Evolutionary conservation across 2,888 invertebrate genomes (phyloP).

Genomic region (Coleophora flavipennella): DNA sequence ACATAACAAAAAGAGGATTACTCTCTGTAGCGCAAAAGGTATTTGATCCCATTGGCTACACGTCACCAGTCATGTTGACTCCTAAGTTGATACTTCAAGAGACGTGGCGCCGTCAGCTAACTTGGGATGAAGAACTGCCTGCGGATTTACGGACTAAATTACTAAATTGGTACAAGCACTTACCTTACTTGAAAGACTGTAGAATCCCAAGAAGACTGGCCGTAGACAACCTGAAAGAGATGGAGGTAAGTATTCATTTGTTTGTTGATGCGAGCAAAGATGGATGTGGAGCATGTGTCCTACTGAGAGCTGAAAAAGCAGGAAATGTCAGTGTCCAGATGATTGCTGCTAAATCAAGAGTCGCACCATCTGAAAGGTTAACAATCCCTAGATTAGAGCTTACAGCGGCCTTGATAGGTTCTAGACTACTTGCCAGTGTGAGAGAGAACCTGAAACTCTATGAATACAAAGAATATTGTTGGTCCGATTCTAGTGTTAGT

Average conservation of each 20-base stretch:
- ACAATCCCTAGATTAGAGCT: conserved; percentile 9
- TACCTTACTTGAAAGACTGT: conserved; percentile 1
- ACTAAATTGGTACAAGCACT: neutral
- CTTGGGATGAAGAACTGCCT: too few relatives aligned
- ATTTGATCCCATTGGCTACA: neutral
- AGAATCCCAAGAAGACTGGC: conserved; percentile 1
- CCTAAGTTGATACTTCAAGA: neutral
- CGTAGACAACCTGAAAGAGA: neutral
- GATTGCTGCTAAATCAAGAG: conserved; percentile 2
- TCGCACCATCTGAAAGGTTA: conserved; percentile 5
- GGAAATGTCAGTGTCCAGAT: conserved; percentile 1
- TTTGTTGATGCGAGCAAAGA: conserved; percentile 8
- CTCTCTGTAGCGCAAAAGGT: neutral
- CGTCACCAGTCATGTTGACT: neutral
- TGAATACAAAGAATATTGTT: neutral
- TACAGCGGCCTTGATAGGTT: conserved; percentile 5
- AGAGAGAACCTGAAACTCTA: neutral
- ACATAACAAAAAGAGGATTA: neutral
- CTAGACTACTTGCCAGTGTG: conserved; percentile 1
- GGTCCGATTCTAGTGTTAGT: conserved; percentile 3
- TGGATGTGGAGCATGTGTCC: conserved; percentile 4
- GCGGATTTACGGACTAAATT: too few relatives aligned
- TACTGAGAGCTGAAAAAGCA: conserved; percentile 2
- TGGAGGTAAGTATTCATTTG: conserved; percentile 4
- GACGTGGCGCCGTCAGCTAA: too few relatives aligned